phyloP scores from a whole-genome alignment of 1,140 invertebrate genomes.

The Drosophila orena region DNA sequence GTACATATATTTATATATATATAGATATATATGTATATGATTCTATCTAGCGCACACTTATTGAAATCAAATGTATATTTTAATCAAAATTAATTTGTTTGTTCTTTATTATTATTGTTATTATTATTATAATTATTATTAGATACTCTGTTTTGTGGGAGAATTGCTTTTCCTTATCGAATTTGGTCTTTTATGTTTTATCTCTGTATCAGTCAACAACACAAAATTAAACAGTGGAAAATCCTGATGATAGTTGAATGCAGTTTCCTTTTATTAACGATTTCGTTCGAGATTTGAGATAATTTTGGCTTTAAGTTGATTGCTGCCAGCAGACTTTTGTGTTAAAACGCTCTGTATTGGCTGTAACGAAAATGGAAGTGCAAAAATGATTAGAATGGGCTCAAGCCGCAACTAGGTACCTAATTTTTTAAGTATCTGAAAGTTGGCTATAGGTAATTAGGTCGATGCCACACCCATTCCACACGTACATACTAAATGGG shows the following conservation, averaged over 20 bases:
- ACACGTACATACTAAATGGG: constrained; percentile 11
- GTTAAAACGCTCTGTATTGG: constrained; percentile 32
- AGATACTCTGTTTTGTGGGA: constrained; percentile 17
- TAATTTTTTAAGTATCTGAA: not conserved
- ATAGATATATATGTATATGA: constrained; percentile 11
- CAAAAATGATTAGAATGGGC: not conserved
- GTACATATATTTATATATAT: not conserved
- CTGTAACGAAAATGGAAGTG: constrained; percentile 42
- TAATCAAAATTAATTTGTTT: constrained; percentile 14
- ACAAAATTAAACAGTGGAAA: constrained; percentile 38
- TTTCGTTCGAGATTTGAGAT: constrained; percentile 13
- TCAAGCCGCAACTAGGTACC: not conserved
- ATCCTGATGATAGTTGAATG: constrained; percentile 34
- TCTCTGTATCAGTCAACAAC: constrained; percentile 23
- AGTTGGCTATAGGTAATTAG: constrained; percentile 24
- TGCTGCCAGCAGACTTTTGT: constrained; percentile 65
- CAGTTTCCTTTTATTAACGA: constrained; percentile 9
- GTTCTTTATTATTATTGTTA: constrained; percentile 1
- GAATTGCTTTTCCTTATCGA: constrained; percentile 45
- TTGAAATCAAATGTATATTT: constrained; percentile 17
- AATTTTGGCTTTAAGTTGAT: constrained; percentile 44
- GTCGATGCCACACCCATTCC: constrained; percentile 45
- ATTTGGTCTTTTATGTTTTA: constrained; percentile 27
- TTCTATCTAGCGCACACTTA: constrained; percentile 44
- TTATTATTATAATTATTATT: constrained; percentile 1